These are phyloP conservation scores for Lasioglossum zephyrum DNA, from an alignment of 2,888 invertebrate species.

Conservation along the genomic window DNA sequence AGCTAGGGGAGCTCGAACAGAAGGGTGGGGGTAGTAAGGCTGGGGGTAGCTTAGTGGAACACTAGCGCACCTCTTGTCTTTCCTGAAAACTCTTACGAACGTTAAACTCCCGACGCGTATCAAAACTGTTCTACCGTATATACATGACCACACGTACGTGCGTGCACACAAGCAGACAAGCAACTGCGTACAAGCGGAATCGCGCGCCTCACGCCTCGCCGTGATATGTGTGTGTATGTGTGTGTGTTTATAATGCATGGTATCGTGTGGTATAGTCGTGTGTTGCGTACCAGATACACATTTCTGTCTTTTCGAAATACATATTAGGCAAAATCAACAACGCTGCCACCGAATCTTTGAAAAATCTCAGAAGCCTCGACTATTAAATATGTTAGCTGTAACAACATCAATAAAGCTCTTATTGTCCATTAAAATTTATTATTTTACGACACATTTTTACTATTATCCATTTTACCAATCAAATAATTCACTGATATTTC, in stretches of 20 bases:
- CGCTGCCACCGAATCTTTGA: background rate
- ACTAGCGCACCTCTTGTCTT: constrained; percentile 67
- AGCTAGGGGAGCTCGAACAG: constrained; percentile 79
- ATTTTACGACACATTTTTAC: background rate
- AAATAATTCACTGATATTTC: background rate
- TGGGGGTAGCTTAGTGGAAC: constrained; percentile 74
- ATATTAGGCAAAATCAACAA: background rate
- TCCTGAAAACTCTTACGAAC: constrained; percentile 58
- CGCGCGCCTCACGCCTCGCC: background rate
- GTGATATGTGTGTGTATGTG: background rate
- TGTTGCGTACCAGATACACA: background rate
- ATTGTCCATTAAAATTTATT: background rate
- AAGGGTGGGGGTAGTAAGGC: constrained; percentile 78
- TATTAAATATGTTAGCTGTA: background rate
- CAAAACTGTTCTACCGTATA: background rate
- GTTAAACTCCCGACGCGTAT: constrained; percentile 41
- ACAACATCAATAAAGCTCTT: background rate
- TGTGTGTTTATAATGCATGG: background rate
- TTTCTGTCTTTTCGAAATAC: background rate
- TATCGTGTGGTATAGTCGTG: background rate
- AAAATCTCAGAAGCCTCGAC: background rate
- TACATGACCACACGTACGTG: background rate
- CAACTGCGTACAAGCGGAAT: background rate
- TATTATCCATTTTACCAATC: background rate
- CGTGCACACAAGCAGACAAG: too few relatives aligned